Evolutionary conservation across 2,113 vertebrate genomes (phyloP).

Genomic region (Agelaius tricolor): DNA sequence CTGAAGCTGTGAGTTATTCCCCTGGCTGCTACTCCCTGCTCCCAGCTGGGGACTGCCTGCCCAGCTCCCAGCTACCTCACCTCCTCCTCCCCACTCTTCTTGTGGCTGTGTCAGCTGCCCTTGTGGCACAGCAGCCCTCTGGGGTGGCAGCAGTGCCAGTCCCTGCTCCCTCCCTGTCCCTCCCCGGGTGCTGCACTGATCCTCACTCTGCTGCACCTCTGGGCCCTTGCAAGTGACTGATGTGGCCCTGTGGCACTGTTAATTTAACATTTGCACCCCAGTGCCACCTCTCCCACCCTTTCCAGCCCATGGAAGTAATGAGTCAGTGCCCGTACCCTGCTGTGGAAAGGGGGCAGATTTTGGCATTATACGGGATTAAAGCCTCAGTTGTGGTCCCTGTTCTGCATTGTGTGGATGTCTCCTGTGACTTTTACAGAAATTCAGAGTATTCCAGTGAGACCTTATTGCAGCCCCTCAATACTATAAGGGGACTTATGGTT

Average conservation of each 20-base stretch:
- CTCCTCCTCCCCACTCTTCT: background rate
- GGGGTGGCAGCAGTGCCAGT: background rate
- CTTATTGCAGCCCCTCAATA: background rate
- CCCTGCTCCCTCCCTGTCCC: background rate
- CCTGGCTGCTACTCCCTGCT: background rate
- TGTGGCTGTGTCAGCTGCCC: background rate
- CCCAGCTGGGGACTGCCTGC: background rate
- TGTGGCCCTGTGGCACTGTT: fast-evolving
- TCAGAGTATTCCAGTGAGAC: background rate
- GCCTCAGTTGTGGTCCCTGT: background rate
- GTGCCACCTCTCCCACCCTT: background rate
- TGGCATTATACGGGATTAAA: background rate
- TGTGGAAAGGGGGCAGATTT: background rate
- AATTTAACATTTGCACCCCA: background rate
- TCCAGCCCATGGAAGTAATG: fast-evolving
- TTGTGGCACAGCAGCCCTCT: background rate
- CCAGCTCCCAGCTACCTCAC: background rate
- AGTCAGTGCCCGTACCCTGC: background rate
- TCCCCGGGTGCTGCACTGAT: fast-evolving
- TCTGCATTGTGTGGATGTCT: background rate
- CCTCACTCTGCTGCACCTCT: background rate
- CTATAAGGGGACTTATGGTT: background rate
- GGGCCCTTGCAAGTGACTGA: background rate
- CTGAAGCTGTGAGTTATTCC: background rate
- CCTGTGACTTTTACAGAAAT: background rate